Base-by-base conservation (phyloP, 2,113 vertebrate species). In the Myotis davidii region DNA sequence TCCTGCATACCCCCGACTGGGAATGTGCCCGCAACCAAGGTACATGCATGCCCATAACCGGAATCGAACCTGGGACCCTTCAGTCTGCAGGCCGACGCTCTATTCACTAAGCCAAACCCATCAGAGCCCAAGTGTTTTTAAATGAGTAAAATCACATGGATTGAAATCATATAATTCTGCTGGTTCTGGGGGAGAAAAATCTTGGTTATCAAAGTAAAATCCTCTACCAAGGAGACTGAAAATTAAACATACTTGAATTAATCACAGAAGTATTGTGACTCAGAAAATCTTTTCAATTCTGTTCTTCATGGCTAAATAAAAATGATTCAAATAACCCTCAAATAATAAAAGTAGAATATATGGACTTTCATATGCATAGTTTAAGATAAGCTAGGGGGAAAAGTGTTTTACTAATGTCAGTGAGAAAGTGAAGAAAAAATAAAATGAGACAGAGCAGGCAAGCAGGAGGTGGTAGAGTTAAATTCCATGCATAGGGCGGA, bases 271-370 rank as follows among this genome's bases (percentile, higher is more conserved):
- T 50, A 54, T 32, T 86, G 21, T 85, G 10, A 78, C 9, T 86
- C 32, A 39, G 64, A 90, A 65, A 54, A 7, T 61, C 1, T 83
- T 39, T 39, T 78, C 34, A 77, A 6, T 85, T 93, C 11, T 92
- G 23, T 0, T 65, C 7, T 72, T 95, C 11, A 77, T 29, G n/a
- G 11, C 18, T 93, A 73, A 90, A 81, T 83, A 84, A 65, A 81
- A 93, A 88, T 88, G 12, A 85, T 69, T 88, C 77, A 94, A 93
- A 74, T n/a, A 69, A 69, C 12, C 37, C 10, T 70, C n/a, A 76
- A 39, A 73, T 39, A 77, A 78, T 90, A 54, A 85, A 95, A 95
- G 45, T 37, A 6, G 14, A 78, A 42, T 76, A 37, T 29, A 45
- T 65, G 9, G 25, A 76, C 10, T 73, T 88, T 56, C 23, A 59